These are phyloP conservation scores for Anadara kagoshimensis DNA, from an alignment of 1,140 invertebrate species.

Conservation along the genomic window DNA sequence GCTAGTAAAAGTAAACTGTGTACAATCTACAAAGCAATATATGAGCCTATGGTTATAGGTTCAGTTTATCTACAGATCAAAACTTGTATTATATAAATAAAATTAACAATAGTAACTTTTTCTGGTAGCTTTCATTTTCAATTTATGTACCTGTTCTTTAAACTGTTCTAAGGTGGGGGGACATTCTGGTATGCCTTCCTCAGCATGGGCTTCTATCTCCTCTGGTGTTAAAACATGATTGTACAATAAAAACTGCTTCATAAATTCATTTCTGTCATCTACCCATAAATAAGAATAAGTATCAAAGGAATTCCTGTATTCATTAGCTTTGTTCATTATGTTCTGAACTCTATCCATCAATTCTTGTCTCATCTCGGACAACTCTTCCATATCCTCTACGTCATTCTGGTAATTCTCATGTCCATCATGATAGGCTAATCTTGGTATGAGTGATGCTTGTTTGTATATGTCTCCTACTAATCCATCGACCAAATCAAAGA, in stretches of 20 bases:
- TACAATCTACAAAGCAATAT: not conserved
- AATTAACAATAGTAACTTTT: not conserved
- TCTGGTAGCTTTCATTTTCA: not conserved
- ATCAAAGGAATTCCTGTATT: conserved; percentile 73
- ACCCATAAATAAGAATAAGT: conserved; percentile 88
- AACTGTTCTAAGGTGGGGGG: conserved; percentile 93
- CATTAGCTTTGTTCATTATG: conserved; percentile 72
- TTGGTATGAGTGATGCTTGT: conserved; percentile 84
- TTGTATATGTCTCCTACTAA: conserved; percentile 88
- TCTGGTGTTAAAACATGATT: conserved; percentile 88
- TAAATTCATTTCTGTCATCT: conserved; percentile 88
- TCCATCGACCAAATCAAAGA: conserved; percentile 84
- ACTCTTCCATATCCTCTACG: conserved; percentile 72
- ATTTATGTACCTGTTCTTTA: conserved; percentile 85
- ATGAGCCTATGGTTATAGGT: not conserved
- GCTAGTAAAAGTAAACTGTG: not conserved
- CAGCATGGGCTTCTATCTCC: conserved; percentile 86
- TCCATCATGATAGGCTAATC: conserved; percentile 75
- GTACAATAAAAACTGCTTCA: conserved; percentile 93
- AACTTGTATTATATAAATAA: not conserved
- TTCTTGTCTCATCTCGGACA: conserved; percentile 71
- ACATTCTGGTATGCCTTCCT: conserved; percentile 74
- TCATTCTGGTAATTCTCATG: conserved; percentile 73
- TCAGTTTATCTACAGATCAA: not conserved
- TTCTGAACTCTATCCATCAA: conserved; percentile 73